Evolutionary conservation across 1,140 invertebrate species (phyloP), one percentile per base, ranked within the genome.

Genomic region (Andrena cerasifolii): DNA sequence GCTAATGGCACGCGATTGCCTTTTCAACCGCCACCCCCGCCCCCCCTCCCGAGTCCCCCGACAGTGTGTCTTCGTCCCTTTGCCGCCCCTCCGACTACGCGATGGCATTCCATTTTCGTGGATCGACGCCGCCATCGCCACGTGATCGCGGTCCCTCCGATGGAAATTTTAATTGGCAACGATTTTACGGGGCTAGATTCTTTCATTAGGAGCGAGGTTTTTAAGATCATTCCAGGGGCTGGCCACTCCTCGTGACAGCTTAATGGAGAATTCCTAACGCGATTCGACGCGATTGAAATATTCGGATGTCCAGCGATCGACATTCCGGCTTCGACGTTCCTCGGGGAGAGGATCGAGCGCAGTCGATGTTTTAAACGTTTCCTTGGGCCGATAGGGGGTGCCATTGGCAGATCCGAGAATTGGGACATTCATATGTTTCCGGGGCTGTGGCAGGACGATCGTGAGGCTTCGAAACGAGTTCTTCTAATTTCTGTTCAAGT

Each of bases 1-100:
- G 82, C 84, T 84, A 85, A 85, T 85, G 84, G 84, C 82, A 84
- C 61, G 51, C 82, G 83, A 85, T 85, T 85, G 83, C 83, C 82
- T 84, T 83, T 73, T 75, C 47, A 43, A 67, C 68, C 66, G 49
- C 61, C 54, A n/a, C n/a, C 24, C 28, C 21, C 61, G 16, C 51
- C n/a, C 45, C 5, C 63, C 18, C 21, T 12, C 51, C 18, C 36
- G n/a, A n/a, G 36, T 40, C 36, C 10, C 36, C 10, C 54, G 45
- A 26, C 66, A 8, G n/a, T 24, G 56, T 36, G 43, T 56, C 59
- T n/a, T 47, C 56, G 58, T 36, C 54, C 24, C 36, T 21, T 40
- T 45, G 33, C 21, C 61, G 40, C 47, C 66, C 24, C 33, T 18
- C 28, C 61, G 58, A 73, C 47, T 21, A 62, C 65, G 28, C 26